Base-by-base conservation (phyloP, 2,888 invertebrate genomes). In the Hoplodrina ambigua region DNA sequence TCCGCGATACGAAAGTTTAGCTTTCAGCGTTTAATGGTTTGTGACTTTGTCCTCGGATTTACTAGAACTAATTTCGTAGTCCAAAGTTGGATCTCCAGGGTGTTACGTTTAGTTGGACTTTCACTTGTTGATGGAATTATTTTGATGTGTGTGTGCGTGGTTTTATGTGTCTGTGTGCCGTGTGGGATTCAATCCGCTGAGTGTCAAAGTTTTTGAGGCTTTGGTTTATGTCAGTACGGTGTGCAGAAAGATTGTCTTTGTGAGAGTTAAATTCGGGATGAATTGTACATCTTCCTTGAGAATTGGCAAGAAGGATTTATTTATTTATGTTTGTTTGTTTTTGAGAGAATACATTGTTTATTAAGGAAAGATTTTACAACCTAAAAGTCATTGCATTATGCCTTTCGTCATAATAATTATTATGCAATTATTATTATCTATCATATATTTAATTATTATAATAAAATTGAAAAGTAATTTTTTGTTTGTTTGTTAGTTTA, bases 1-100 rank as follows among this genome's bases (percentile, higher is more conserved):
- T 83, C 85, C 83, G 84, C 80, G 82, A 85, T 86, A 84, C 82
- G 85, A 88, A 90, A 90, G 88, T 89, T 90, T 82, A 80, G 86
- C 87, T 88, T 87, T 88, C 84, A 87, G 69, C 85, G 87, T 85
- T 87, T 89, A 90, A 90, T 90, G 89, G 90, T 87, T 88, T 86
- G 89, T 83, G 87, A 89, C 87, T 89, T 86, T 87, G 89, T 88
- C 87, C 85, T 69, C 78, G 81, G 87, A 88, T 90, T 89, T 85
- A 87, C 86, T 86, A 84, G 78, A 85, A 86, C 87, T 88, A 88
- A 90, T 89, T 87, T 87, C 82, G 76, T 72, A 73, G 84, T 80
- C 72, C 64, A 72, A 83, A 87, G 85, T 90, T 89, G 70, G 71
- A 69, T 86, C 81, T 85, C 82, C 49, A 62, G 85, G 72, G 83